Conservation (phyloP, 2,888 invertebrate species). For the Oegoconia quadripuncta region DNA sequence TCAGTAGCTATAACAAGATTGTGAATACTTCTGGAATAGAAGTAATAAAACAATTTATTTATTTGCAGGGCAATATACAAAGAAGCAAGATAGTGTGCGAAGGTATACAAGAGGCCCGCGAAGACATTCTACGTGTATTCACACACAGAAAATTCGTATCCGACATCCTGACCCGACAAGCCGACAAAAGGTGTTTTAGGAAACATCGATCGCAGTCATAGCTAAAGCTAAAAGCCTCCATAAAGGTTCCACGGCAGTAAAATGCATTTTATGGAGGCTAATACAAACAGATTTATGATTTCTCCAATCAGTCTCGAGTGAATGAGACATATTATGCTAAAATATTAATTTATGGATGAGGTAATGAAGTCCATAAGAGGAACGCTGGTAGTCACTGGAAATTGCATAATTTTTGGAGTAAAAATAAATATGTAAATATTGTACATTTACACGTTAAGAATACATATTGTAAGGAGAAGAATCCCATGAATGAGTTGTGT, state of each 20-base stretch:
- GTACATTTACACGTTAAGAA: constrained; percentile 28
- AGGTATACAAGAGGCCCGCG: constrained; percentile 92
- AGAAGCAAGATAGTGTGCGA: constrained; percentile 95
- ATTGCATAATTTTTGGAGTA: neutral
- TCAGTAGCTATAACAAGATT: neutral
- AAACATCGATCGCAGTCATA: constrained; percentile 88
- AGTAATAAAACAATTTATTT: constrained; percentile 4
- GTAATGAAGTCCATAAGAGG: neutral
- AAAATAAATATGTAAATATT: constrained; percentile 6
- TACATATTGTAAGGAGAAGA: constrained; percentile 39
- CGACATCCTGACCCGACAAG: constrained; percentile 93
- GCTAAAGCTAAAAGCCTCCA: constrained; percentile 23
- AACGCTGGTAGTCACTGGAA: neutral
- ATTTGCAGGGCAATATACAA: constrained; percentile 93
- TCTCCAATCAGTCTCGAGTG: no score
- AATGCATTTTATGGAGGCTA: neutral
- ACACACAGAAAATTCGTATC: constrained; percentile 93
- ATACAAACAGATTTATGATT: no score
- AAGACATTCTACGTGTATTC: constrained; percentile 92
- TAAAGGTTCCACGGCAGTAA: neutral
- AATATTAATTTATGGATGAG: neutral
- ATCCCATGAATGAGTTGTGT: constrained; percentile 41
- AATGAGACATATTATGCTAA: neutral
- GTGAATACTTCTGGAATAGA: no score
- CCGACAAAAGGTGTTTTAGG: constrained; percentile 94